Evolutionary conservation across 2,797 vertebrate species (phyloP), one percentile per base, ranked within the genome.

Genomic region (Mycteria americana): DNA sequence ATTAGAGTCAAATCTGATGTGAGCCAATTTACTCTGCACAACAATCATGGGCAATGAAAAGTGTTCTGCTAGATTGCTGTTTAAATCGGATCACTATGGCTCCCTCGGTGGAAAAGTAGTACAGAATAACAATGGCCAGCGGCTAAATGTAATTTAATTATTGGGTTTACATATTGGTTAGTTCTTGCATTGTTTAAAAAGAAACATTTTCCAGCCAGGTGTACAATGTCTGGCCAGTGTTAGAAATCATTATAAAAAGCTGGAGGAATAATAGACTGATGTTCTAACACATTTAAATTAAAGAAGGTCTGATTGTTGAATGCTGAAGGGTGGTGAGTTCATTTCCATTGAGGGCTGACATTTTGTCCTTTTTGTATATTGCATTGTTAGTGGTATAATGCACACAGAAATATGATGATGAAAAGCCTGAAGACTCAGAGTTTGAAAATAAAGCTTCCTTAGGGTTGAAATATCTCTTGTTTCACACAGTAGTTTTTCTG

Each of bases 91-190:
- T 94, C 84, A 72, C 97, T 94, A 4, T 50, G 82, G 92, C 85
- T 97, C 86, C 91, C 93, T 95, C 18, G 0, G 85, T 93, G 63
- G 79, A 81, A 89, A 85, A 95, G 43, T 31, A 72, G 43, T 43
- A 60, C 81, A 80, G 87, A 93, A 93, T 90, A 96, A 95, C 87
- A 97, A 84, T 96, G 89, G 90, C 94, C 74, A 80, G 87, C 48
- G 21, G 94, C 94, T 97, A 93, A 97, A 97, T 96, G 94, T 95
- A 95, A 97, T 97, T 97, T 96, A 96, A 95, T 96, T 93, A 97
- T 95, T 95, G 92, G 88, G 39, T 96, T 95, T 93, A 63, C 74
- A 85, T 85, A 75, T 78, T 92, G 81, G 85, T 91, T 91, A 86
- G 77, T 93, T 95, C 88, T 96, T 93, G 67, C 79, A 87, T 95